These are phyloP conservation scores for Drosophila cracens DNA, from an alignment of 2,888 invertebrate genomes.

Conservation along the genomic window DNA sequence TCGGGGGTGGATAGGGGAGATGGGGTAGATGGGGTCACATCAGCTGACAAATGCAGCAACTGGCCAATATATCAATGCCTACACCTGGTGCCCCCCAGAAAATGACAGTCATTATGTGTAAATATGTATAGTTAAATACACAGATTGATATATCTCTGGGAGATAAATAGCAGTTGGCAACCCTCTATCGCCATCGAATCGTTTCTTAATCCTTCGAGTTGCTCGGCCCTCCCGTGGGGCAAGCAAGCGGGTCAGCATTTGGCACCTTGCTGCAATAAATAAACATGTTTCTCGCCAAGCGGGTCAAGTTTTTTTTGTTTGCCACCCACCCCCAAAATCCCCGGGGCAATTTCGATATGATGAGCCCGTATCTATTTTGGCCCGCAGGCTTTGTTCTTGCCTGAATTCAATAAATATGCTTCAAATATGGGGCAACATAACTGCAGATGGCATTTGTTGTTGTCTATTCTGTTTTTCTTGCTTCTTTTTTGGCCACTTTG, in stretches of 20 bases:
- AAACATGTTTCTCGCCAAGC: slow-evolving; percentile 53
- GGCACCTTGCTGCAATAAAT: slow-evolving; percentile 78
- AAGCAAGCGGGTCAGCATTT: slow-evolving; percentile 62
- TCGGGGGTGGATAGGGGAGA: not conserved
- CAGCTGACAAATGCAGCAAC: slow-evolving; percentile 63
- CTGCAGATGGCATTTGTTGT: slow-evolving; percentile 28
- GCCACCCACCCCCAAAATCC: not conserved
- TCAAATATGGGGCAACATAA: slow-evolving; percentile 44
- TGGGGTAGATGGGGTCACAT: slow-evolving; percentile 60
- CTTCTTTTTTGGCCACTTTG: slow-evolving; percentile 10
- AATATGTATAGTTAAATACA: slow-evolving; percentile 38
- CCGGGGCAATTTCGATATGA: slow-evolving; percentile 15
- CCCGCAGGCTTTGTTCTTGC: slow-evolving; percentile 45
- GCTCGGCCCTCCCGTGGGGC: slow-evolving; percentile 31
- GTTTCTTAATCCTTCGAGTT: slow-evolving; percentile 25
- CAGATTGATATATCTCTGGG: slow-evolving; percentile 10
- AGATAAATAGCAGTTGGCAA: slow-evolving; percentile 59
- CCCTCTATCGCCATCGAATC: slow-evolving; percentile 22
- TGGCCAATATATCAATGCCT: slow-evolving; percentile 72
- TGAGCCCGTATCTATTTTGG: slow-evolving; percentile 40
- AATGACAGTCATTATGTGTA: slow-evolving; percentile 78
- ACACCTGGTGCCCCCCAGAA: slow-evolving; percentile 63
- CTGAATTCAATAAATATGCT: slow-evolving; percentile 76
- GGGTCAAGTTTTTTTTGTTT: slow-evolving; percentile 37
- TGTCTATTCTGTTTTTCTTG: not conserved